Conservation (phyloP, 2,797 vertebrate species). For the Syngnathus rostellatus region DNA sequence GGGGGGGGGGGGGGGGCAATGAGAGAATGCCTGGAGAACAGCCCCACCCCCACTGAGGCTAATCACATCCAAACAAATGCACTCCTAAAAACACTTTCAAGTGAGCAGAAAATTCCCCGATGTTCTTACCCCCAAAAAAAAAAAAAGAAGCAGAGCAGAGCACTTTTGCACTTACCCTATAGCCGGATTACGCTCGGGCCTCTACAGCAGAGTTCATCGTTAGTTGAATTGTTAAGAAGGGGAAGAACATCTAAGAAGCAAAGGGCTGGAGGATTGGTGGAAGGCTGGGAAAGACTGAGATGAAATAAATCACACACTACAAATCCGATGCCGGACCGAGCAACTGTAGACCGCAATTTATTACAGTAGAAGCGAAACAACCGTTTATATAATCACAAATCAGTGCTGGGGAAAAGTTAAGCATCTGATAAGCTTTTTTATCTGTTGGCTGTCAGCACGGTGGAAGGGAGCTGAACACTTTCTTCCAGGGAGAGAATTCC, state of each 20-base stretch:
- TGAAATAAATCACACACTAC: neutral
- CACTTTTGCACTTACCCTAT: neutral
- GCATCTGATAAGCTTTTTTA: neutral
- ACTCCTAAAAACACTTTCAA: neutral
- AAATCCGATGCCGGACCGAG: neutral
- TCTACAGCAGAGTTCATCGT: neutral
- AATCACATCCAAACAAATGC: conserved; percentile 1
- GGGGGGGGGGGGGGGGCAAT: neutral
- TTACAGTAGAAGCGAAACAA: neutral
- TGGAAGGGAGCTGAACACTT: neutral
- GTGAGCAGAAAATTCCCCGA: neutral
- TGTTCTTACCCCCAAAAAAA: neutral
- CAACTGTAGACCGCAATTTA: neutral
- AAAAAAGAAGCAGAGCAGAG: neutral
- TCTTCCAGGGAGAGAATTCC: conserved; percentile 19
- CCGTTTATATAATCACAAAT: neutral
- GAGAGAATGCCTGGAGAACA: neutral
- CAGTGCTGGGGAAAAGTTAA: neutral
- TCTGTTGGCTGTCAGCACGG: conserved; percentile 9
- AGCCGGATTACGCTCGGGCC: neutral
- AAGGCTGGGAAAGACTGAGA: conserved; percentile 1
- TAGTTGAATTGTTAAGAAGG: conserved; percentile 6
- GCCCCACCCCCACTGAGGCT: neutral
- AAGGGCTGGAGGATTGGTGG: neutral
- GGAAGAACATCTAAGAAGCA: neutral